Evolutionary conservation across 2,888 invertebrate species (phyloP).

Genomic region (Pemphredon lugubris): DNA sequence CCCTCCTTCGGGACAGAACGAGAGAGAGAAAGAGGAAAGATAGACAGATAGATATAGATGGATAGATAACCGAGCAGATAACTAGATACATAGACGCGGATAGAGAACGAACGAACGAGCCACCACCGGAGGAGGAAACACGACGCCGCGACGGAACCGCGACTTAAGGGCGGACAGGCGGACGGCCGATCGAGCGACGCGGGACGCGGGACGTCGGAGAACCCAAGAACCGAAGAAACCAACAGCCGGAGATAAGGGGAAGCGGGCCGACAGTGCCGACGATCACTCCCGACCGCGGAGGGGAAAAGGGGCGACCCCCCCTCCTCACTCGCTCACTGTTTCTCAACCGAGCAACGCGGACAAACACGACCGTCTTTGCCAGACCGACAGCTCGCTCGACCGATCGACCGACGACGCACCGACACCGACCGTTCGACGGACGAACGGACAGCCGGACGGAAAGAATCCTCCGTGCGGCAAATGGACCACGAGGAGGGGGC

Average conservation of each 20-base stretch:
- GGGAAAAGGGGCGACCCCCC: too few relatives aligned
- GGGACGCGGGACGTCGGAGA: too few relatives aligned
- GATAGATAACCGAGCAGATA: conserved; percentile 47
- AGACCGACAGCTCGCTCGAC: conserved; percentile 20
- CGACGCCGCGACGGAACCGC: conserved; percentile 7
- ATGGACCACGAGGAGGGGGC: too few relatives aligned
- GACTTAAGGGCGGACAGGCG: not conserved
- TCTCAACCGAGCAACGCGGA: too few relatives aligned
- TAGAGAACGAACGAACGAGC: conserved; percentile 28
- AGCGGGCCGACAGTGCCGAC: too few relatives aligned
- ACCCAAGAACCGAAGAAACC: too few relatives aligned
- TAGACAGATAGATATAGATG: conserved; percentile 37
- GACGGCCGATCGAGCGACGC: not conserved
- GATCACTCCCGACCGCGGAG: too few relatives aligned
- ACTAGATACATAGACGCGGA: conserved; percentile 32
- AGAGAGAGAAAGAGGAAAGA: conserved; percentile 56
- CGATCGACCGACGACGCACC: conserved; percentile 18
- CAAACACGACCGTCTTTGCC: too few relatives aligned
- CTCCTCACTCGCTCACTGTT: too few relatives aligned
- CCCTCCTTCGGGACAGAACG: conserved; percentile 64
- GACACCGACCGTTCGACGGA: conserved; percentile 15
- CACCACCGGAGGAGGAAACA: conserved; percentile 28
- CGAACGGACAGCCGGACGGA: too few relatives aligned
- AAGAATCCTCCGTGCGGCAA: too few relatives aligned
- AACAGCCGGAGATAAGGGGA: too few relatives aligned